Evolutionary conservation across 2,113 vertebrate species (phyloP), one percentile per base, ranked within the genome.

Genomic region (Neoarius graeffei): DNA sequence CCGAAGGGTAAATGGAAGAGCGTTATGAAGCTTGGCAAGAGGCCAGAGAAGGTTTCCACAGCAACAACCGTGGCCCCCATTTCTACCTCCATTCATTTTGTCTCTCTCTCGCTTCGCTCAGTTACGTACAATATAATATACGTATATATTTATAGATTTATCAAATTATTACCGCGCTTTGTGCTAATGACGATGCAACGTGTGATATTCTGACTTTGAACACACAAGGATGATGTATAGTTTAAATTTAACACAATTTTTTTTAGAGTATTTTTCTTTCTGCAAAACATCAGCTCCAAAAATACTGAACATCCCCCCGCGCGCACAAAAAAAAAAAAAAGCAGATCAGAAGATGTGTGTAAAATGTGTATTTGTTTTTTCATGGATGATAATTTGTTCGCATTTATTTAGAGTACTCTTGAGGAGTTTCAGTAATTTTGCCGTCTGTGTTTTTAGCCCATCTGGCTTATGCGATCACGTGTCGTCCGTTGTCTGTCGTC

Each of bases 21-120:
- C 93, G 94, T 95, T 94, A 94, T 91, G 92, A 93, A 93, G 93
- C 91, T 90, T 95, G 94, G 94, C 91, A 94, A 94, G 90, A 91
- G 91, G 93, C 94, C 94, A 94, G 91, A 82, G 1, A 88, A 85
- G 85, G 95, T 96, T 94, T 92, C 95, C 94, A 93, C 7, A 92
- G 94, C 93, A 95, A 96, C 90, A 85, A 69, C 81, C 81, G 67
- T 64, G 50, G 77, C 74, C 83, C 85, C 66, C 67, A 57, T 89
- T 87, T 85, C 57, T 54, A 77, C 94, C 87, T 56, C 89, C 59
- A 90, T 93, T 92, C 93, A 89, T 86, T 94, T 89, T 91, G 84
- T 74, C 56, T 84, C 67, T 11, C 64, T 42, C 42, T 42, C 1
- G 5, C 76, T 56, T 19, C 15, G 25, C 42, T 42, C 42, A 42